These are phyloP conservation scores for Columbina picui DNA, from an alignment of 2,113 vertebrate genomes.

Conservation along the genomic window DNA sequence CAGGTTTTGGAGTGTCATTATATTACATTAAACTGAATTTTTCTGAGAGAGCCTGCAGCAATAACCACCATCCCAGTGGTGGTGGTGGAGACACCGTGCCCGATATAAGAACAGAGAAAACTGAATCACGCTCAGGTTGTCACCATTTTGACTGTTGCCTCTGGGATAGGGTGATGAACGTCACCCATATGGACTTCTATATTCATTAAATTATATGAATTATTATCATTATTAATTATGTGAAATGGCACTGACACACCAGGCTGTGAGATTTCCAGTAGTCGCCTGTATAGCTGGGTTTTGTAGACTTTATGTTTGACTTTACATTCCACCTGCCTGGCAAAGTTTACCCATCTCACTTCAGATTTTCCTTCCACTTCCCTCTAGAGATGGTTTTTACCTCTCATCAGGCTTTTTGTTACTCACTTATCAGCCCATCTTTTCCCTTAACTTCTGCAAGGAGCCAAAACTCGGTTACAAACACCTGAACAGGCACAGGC, in stretches of 20 bases:
- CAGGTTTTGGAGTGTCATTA: not conserved
- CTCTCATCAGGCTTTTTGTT: not conserved
- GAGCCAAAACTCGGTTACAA: not conserved
- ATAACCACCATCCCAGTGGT: fast-evolving
- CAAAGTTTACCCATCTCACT: not conserved
- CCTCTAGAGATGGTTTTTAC: not conserved
- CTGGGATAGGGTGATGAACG: not conserved
- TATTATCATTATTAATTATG: not conserved
- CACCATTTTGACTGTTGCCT: not conserved
- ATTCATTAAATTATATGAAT: not conserved
- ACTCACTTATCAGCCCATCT: not conserved
- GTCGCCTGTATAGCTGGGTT: not conserved
- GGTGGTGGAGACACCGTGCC: not conserved
- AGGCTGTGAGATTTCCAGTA: not conserved
- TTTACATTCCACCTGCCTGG: not conserved
- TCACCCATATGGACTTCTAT: not conserved
- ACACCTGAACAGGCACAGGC: not conserved
- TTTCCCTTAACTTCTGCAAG: not conserved
- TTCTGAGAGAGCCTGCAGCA: not conserved
- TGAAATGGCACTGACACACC: not conserved
- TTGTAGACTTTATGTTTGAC: not conserved
- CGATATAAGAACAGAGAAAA: fast-evolving
- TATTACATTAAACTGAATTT: not conserved
- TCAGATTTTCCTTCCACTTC: not conserved
- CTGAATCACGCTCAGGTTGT: not conserved